Evolutionary conservation across 1,140 invertebrate genomes (phyloP).

Genomic region (Pinna nobilis): DNA sequence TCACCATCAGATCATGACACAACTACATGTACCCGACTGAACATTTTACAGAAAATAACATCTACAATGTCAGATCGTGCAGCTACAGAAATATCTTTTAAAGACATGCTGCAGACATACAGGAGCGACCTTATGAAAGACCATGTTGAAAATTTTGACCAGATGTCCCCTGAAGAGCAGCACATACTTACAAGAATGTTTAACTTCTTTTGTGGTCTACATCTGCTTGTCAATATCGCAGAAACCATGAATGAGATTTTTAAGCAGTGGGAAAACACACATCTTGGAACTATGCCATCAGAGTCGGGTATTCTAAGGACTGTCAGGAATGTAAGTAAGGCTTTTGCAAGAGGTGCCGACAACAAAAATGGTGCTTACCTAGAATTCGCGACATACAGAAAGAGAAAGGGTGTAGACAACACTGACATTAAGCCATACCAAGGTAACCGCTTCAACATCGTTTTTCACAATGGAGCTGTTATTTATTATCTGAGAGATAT

Average conservation of each 20-base stretch:
- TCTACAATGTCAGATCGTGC: constrained; percentile 9
- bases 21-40: not conserved
- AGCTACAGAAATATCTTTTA: not conserved
- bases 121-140: not conserved
- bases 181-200: not conserved
- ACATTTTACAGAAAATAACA: not conserved
- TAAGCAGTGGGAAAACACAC: too few relatives aligned
- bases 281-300: too few relatives aligned
- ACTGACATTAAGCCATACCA: not conserved
- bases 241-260: too few relatives aligned
- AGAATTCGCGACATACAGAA: not conserved
- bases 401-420: not conserved
- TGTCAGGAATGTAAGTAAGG: too few relatives aligned
- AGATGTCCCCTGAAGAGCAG: too few relatives aligned
- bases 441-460: constrained; percentile 1
- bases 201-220: constrained; percentile 12
- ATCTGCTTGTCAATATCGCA: constrained; percentile 1
- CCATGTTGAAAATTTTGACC: too few relatives aligned
- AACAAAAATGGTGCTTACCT: too few relatives aligned
- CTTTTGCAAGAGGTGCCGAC: not conserved
- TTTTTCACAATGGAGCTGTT: constrained; percentile 9
- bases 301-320: not conserved
- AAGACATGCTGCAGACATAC: not conserved
- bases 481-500: not conserved
- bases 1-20: not conserved